Conservation (phyloP, 2,888 invertebrate species). For the Rhingia rostrata region DNA sequence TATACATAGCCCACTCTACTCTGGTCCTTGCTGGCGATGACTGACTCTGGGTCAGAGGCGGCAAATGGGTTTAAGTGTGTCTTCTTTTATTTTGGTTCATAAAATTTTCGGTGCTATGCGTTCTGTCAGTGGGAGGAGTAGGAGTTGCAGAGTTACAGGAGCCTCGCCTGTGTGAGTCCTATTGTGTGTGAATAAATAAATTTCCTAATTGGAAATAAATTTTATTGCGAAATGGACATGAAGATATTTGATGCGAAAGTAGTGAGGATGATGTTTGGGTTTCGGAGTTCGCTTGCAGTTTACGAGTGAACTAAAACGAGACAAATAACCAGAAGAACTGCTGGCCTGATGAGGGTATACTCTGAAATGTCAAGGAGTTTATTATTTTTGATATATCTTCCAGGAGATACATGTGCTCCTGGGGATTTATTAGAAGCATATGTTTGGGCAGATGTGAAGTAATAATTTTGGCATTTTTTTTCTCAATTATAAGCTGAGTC, state of each 20-base stretch:
- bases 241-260: conserved; percentile 52
- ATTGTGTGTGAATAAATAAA: conserved; percentile 67
- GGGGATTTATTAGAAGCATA: conserved; percentile 32
- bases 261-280: neutral
- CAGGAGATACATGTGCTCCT: conserved; percentile 4
- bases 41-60: conserved; percentile 64
- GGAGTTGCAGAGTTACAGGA: neutral
- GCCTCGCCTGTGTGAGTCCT: neutral
- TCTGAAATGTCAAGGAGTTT: conserved; percentile 61
- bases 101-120: conserved; percentile 67
- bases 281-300: conserved; percentile 12
- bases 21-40: conserved; percentile 46
- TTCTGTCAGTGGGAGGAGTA: conserved; percentile 42
- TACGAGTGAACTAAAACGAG: conserved; percentile 58
- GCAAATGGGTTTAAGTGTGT: conserved; percentile 69
- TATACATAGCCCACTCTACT: neutral
- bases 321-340: conserved; percentile 10
- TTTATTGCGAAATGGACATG: conserved; percentile 64
- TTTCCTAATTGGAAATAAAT: conserved; percentile 74
- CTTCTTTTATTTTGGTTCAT: conserved; percentile 62
- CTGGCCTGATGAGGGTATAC: conserved; percentile 3
- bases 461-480: conserved; percentile 43
- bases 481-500: conserved; percentile 29
- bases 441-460: conserved; percentile 9
- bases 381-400: conserved; percentile 70